A percentile compares a stretch with the other conserved stretches of the same genome.
Evolutionary conservation across 1,140 invertebrate species (phyloP).

Genomic region (Rhagoletis zephyria): DNA sequence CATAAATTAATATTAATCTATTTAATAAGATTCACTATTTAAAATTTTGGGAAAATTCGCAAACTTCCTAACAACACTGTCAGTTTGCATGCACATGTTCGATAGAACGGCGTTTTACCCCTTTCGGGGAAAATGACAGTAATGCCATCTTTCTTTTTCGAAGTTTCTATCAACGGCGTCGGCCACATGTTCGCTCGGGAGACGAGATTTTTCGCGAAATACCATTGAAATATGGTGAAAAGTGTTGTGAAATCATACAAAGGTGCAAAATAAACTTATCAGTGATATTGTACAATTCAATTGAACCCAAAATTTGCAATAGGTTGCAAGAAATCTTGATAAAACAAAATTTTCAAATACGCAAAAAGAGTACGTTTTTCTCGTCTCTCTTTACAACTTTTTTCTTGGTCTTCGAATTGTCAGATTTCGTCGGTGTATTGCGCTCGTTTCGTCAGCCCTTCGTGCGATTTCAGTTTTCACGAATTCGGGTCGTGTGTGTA

Average conservation of each 20-base stretch:
- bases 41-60: not conserved
- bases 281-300: constrained; percentile 64
- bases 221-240: constrained; percentile 69
- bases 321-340: constrained; percentile 57
- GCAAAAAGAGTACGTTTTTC: constrained; percentile 55
- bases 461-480: not conserved
- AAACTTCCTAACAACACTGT: not conserved
- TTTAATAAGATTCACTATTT: too few species aligned
- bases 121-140: constrained; percentile 36
- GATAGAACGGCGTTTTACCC: constrained; percentile 37
- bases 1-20: too few species aligned
- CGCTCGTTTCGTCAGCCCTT: constrained; percentile 6
- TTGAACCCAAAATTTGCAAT: constrained; percentile 61
- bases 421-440: constrained; percentile 55
- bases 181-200: constrained; percentile 72
- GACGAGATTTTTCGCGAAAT: constrained; percentile 68
- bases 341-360: constrained; percentile 54
- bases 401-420: constrained; percentile 55
- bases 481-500: constrained; percentile 26
- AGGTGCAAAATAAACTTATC: constrained; percentile 61
- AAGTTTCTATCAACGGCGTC: constrained; percentile 64
- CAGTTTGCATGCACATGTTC: constrained; percentile 40
- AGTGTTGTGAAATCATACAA: constrained; percentile 67
- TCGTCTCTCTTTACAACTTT: constrained; percentile 45
- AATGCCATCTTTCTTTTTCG: constrained; percentile 66